Evolutionary conservation across 1,140 invertebrate genomes (phyloP), one percentile per base, ranked within the genome.

Genomic region (Heliconius congener): DNA sequence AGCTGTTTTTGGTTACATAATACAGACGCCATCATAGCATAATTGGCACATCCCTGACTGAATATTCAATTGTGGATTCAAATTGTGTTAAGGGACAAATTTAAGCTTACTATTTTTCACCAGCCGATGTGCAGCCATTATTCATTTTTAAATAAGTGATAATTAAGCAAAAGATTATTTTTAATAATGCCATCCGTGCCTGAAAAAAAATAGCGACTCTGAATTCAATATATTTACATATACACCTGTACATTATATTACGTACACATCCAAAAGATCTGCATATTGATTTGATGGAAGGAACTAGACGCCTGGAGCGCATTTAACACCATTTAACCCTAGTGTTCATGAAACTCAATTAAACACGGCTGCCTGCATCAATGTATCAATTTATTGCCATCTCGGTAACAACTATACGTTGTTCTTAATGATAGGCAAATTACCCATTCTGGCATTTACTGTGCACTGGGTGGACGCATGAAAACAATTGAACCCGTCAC

Each of bases 261-360:
- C n/a, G n/a, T 57, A 23, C 8, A 57, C 3, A 57, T 57, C 55
- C n/a, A n/a, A 57, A 66, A 27, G 60, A 27, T 30, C 9, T 66
- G 23, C 60, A 71, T 72, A 66, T 78, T 78, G 52, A 73, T 78
- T 46, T 73, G 39, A 57, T 42, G 39, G 77, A 83, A 82, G 77
- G 70, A 81, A 82, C 81, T 77, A 76, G 79, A 84, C 72, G 77
- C 42, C 76, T 52, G 76, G 52, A 77, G 70, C 60, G 71, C 80
- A 82, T 81, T 90, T 90, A 85, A 88, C 88, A 82, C 79, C 87
- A 86, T 87, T 90, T 88, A 88, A 90, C 88, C 87, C 77, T 76
- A 55, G 73, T 73, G 79, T 83, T 85, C 82, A 83, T 83, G 80
- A 85, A 87, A 86, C 83, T 83, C 80, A 85, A 85, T 88, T 86